phyloP scores from a whole-genome alignment of 2,888 invertebrate species.

The Orchesella flavescens region DNA sequence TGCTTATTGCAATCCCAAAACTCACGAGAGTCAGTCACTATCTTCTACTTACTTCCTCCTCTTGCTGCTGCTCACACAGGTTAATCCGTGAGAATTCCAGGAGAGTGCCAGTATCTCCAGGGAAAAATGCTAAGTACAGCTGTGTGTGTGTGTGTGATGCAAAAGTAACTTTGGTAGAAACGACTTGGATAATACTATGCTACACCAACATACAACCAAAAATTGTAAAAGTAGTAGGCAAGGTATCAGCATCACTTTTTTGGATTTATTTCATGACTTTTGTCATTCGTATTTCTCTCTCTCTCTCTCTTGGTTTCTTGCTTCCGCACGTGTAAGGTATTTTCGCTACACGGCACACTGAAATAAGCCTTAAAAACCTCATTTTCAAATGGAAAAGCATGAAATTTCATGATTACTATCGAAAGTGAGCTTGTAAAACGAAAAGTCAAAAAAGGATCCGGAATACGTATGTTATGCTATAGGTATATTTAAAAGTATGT shows the following conservation, averaged over 20 bases:
- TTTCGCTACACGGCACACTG: constrained; percentile 1
- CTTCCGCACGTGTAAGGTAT: constrained; percentile 37
- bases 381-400: constrained; percentile 61
- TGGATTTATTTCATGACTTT: constrained; percentile 60
- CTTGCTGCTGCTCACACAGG: neutral
- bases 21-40: no score
- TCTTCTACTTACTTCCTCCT: neutral
- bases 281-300: constrained; percentile 32
- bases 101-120: constrained; percentile 34
- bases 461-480: neutral
- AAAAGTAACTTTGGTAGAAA: neutral
- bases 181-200: neutral
- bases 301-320: no score
- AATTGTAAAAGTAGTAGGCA: neutral
- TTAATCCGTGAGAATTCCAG: constrained; percentile 36
- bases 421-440: constrained; percentile 6
- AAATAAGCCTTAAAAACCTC: constrained; percentile 51
- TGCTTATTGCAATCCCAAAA: no score
- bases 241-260: constrained; percentile 42
- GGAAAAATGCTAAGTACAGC: constrained; percentile 45
- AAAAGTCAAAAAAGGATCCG: neutral
- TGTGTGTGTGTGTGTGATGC: neutral
- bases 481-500: neutral
- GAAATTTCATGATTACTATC: constrained; percentile 61
- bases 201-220: neutral